Conservation (phyloP, 2,113 vertebrate species). For the Eudorcas thomsonii region DNA sequence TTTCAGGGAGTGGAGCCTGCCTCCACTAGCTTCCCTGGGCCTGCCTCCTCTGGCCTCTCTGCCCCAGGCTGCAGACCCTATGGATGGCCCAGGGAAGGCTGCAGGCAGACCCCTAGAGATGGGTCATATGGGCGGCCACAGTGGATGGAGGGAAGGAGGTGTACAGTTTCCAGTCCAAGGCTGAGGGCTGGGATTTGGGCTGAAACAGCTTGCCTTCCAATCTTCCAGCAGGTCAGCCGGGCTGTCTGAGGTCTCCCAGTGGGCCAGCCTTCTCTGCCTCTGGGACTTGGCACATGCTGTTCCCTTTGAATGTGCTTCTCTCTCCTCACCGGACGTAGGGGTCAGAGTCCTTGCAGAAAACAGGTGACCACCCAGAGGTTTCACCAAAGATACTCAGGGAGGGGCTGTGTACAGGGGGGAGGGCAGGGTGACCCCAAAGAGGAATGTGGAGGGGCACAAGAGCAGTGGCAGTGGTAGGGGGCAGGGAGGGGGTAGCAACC, state of each 20-base stretch:
- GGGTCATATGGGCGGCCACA: rapidly evolving
- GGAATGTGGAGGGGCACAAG: background rate
- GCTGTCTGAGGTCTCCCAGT: background rate
- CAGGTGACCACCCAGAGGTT: background rate
- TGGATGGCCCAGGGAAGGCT: background rate
- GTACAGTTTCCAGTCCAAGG: background rate
- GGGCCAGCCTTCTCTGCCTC: background rate
- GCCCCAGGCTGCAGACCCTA: rapidly evolving
- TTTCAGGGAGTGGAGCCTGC: background rate
- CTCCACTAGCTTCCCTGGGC: background rate
- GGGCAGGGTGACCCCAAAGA: background rate
- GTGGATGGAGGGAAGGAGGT: background rate
- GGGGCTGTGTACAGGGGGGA: rapidly evolving
- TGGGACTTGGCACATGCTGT: too few relatives aligned
- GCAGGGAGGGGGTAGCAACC: background rate
- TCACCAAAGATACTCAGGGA: background rate
- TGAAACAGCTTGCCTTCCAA: background rate
- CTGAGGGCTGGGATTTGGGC: background rate
- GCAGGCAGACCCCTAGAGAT: background rate
- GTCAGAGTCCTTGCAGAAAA: background rate
- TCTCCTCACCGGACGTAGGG: rapidly evolving
- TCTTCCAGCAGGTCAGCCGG: background rate
- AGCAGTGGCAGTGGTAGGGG: background rate
- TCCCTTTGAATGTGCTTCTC: background rate
- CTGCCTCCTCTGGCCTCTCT: background rate